Percentiles rank a stretch among this genome's conserved stretches.
These are phyloP conservation scores for Margaritifera margaritifera DNA, from an alignment of 2,888 invertebrate species.

Conservation along the genomic window DNA sequence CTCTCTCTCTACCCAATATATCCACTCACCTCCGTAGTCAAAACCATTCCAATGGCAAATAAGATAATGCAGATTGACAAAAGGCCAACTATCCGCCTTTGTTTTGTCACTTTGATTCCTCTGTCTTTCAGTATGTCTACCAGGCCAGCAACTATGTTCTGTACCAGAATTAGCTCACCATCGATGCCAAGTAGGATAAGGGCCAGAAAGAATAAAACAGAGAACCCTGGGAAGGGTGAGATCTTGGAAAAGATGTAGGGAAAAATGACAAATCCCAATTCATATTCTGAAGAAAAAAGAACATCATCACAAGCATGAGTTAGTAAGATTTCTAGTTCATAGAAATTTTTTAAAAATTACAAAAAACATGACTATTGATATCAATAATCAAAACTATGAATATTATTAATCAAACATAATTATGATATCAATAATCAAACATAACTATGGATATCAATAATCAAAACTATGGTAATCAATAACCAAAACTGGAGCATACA, in stretches of 20 bases:
- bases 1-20: no score
- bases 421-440: no score
- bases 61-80: conserved; percentile 26
- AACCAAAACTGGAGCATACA: no score
- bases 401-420: no score
- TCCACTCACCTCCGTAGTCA: conserved; percentile 41
- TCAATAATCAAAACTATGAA: no score
- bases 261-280: conserved; percentile 52
- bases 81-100: conserved; percentile 27
- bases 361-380: no score
- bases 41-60: conserved; percentile 26
- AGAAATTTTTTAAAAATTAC: neutral
- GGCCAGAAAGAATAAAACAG: conserved; percentile 45
- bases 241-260: conserved; percentile 51
- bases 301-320: neutral
- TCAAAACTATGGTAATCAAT: no score
- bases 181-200: conserved; percentile 44
- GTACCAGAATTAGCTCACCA: neutral
- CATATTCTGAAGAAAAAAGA: conserved; percentile 45
- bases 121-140: conserved; percentile 42
- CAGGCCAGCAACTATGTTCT: conserved; percentile 47
- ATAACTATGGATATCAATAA: no score
- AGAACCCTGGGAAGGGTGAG: conserved; percentile 46
- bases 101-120: conserved; percentile 30
- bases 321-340: neutral